These are phyloP conservation scores for Caradrina clavipalpis DNA, from an alignment of 2,888 invertebrate genomes.

Conservation along the genomic window DNA sequence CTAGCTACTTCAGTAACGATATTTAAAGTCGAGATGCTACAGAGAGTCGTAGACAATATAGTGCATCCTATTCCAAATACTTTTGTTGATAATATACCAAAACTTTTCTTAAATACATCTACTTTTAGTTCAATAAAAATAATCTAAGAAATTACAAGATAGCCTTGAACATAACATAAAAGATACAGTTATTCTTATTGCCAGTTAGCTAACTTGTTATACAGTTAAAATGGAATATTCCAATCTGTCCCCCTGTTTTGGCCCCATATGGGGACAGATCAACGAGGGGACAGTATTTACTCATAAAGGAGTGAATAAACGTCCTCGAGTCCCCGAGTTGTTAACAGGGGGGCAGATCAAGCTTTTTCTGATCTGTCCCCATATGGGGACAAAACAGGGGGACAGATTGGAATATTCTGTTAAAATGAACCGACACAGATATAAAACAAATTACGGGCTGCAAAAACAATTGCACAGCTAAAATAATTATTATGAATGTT, in stretches of 20 bases:
- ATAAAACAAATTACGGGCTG: background rate
- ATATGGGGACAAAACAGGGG: no score
- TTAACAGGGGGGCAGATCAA: no score
- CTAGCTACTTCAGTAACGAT: background rate
- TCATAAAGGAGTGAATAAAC: no score
- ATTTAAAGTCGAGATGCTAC: conserved; percentile 12
- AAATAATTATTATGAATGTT: no score
- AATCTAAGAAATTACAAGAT: conserved; percentile 16
- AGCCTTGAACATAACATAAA: background rate
- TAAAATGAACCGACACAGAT: background rate
- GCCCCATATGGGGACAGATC: no score
- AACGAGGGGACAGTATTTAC: no score
- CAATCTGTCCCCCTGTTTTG: no score
- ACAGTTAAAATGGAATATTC: no score
- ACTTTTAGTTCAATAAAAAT: background rate
- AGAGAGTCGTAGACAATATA: background rate
- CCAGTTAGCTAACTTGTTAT: no score
- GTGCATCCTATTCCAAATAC: conserved; percentile 2
- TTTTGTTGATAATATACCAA: background rate
- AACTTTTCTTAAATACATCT: background rate
- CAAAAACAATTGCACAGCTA: background rate
- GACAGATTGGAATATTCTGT: no score
- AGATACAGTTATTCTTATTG: background rate
- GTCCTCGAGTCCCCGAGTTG: no score
- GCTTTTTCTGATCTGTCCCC: no score